phyloP scores from a whole-genome alignment of 2,888 invertebrate genomes.

The Ormyrus rosae region DNA sequence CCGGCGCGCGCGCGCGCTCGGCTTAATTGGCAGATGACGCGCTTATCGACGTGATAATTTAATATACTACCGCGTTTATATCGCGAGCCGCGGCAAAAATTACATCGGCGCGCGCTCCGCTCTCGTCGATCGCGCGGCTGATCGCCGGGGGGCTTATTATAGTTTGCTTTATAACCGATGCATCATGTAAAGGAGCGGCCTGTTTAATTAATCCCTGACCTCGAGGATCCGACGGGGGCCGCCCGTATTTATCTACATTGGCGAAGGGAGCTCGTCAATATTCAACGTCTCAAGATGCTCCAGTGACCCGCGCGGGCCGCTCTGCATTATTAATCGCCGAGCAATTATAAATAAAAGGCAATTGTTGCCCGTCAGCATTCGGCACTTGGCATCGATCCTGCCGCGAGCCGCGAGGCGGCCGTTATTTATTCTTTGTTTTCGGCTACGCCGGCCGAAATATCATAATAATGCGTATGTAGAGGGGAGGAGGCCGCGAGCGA shows the following conservation, averaged over 20 bases:
- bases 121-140: background rate
- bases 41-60: constrained; percentile 69
- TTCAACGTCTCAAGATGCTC: constrained; percentile 19
- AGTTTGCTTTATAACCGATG: background rate
- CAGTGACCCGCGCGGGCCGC: constrained; percentile 32
- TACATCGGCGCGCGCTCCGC: constrained; percentile 6
- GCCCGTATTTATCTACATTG: constrained; percentile 18
- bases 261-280: constrained; percentile 14
- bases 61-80: constrained; percentile 58
- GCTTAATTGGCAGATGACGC: constrained; percentile 70
- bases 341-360: constrained; percentile 34
- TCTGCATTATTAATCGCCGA: constrained; percentile 1
- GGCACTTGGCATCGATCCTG: too few species aligned
- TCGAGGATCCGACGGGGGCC: background rate
- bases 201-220: constrained; percentile 7
- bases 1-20: constrained; percentile 51
- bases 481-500: constrained; percentile 13
- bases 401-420: too few species aligned
- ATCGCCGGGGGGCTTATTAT: background rate
- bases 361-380: background rate
- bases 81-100: constrained; percentile 13
- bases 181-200: background rate
- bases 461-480: constrained; percentile 30
- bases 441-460: constrained; percentile 13
- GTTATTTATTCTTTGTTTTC: too few species aligned